Conservation (phyloP, 1,140 invertebrate genomes). For the Idris sp. region DNA sequence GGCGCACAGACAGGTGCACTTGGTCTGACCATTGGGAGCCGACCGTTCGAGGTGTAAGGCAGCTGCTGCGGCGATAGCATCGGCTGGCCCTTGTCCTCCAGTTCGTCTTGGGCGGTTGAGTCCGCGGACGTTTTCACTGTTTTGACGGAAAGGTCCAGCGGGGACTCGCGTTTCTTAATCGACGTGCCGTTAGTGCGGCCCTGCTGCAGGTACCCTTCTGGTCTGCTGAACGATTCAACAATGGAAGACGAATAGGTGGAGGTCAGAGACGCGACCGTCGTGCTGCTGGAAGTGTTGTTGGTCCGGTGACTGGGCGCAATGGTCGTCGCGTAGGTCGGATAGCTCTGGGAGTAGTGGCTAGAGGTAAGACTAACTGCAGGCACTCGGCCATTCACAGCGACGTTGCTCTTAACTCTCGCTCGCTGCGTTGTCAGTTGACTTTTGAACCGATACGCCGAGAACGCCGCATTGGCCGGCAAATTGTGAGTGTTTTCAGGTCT, state of each 20-base stretch:
- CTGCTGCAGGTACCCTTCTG: slow-evolving; percentile 65
- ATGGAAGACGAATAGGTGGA: slow-evolving; percentile 57
- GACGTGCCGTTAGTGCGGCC: slow-evolving; percentile 65
- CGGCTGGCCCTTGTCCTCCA: slow-evolving; percentile 68
- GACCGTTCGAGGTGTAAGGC: slow-evolving; percentile 63
- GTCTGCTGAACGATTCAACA: slow-evolving; percentile 47
- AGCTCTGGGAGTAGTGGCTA: slow-evolving; percentile 59
- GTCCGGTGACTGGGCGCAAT: slow-evolving; percentile 72
- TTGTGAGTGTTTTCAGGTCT: slow-evolving; percentile 76
- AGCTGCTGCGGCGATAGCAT: slow-evolving; percentile 68
- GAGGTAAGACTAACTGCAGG: slow-evolving; percentile 59
- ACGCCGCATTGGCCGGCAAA: slow-evolving; percentile 77
- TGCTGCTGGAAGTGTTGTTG: slow-evolving; percentile 68
- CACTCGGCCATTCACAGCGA: slow-evolving; percentile 67
- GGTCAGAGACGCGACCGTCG: slow-evolving; percentile 70
- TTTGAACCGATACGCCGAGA: slow-evolving; percentile 77
- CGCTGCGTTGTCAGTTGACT: slow-evolving; percentile 62
- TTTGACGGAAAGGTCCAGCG: slow-evolving; percentile 90
- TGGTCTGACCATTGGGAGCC: slow-evolving; percentile 29
- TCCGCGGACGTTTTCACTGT: slow-evolving; percentile 91
- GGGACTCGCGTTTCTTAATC: slow-evolving; percentile 84
- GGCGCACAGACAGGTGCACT: slow-evolving; percentile 79
- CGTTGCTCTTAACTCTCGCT: slow-evolving; percentile 56
- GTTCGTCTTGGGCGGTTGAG: slow-evolving; percentile 87
- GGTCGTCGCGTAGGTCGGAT: slow-evolving; percentile 69